These are phyloP conservation scores for Speoplatyrhinus poulsoni DNA, from an alignment of 2,113 vertebrate genomes.

Conservation along the genomic window DNA sequence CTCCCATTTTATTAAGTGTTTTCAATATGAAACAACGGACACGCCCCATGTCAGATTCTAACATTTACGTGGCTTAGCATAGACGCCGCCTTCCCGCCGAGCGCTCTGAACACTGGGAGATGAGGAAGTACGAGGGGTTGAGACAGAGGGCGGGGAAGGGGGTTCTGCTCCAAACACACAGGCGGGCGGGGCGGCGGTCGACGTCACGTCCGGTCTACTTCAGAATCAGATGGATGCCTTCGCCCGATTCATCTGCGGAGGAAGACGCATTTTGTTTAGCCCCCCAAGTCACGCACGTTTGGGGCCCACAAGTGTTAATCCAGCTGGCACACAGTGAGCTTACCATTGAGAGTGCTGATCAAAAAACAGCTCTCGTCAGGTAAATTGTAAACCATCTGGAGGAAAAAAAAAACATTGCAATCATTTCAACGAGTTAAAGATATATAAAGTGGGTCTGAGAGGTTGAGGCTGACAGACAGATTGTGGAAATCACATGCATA, in stretches of 20 bases:
- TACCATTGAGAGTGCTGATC: conserved; percentile 94
- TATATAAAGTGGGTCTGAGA: neutral
- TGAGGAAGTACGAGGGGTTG: conserved; percentile 20
- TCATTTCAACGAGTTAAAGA: neutral
- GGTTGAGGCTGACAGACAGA: neutral
- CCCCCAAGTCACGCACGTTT: neutral
- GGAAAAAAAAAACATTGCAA: neutral
- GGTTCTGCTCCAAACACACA: conserved; percentile 62
- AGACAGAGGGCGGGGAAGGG: conserved; percentile 43
- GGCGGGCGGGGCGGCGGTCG: conserved; percentile 61
- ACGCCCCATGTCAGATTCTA: conserved; percentile 85
- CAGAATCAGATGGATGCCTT: conserved; percentile 93
- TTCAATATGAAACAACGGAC: conserved; percentile 86
- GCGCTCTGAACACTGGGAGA: conserved; percentile 41
- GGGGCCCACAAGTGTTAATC: neutral
- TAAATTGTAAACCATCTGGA: conserved; percentile 96
- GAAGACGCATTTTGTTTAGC: conserved; percentile 12
- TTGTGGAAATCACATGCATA: conserved; percentile 34
- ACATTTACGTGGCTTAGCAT: conserved; percentile 79
- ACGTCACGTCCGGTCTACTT: conserved; percentile 80
- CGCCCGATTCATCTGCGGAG: conserved; percentile 86
- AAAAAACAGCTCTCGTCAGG: conserved; percentile 96
- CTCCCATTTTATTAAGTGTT: conserved; percentile 72
- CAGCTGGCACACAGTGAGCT: neutral
- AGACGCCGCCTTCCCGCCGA: conserved; percentile 60